Percentiles rank a stretch among this genome's conserved stretches.
These are phyloP conservation scores for Spodoptera litura DNA, from an alignment of 1,140 invertebrate genomes.

Conservation along the genomic window DNA sequence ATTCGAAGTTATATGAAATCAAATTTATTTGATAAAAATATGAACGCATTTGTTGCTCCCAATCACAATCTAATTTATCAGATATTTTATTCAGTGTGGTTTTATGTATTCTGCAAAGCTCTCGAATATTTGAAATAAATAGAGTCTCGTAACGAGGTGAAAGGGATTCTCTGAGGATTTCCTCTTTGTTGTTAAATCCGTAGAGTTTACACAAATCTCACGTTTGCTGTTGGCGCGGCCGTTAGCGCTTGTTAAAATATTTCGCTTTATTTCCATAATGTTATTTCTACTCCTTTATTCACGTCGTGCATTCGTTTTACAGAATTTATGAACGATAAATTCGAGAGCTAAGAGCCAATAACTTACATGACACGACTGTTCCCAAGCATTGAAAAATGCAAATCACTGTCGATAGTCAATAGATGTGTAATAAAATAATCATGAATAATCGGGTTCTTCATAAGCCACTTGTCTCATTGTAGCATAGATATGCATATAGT, in stretches of 20 bases:
- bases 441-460: slow-evolving; percentile 48
- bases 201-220: slow-evolving; percentile 60
- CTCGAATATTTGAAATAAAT: slow-evolving; percentile 50
- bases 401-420: slow-evolving; percentile 46
- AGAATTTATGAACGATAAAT: slow-evolving; percentile 20
- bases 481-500: slow-evolving; percentile 45
- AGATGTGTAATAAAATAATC: slow-evolving; percentile 53
- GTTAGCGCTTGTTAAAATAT: slow-evolving; percentile 42
- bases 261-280: slow-evolving; percentile 40
- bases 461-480: slow-evolving; percentile 47
- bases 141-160: slow-evolving; percentile 55
- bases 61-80: slow-evolving; percentile 33
- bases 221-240: slow-evolving; percentile 37
- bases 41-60: slow-evolving; percentile 11
- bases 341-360: slow-evolving; percentile 23
- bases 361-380: slow-evolving; percentile 31
- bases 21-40: slow-evolving; percentile 32
- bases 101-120: neutral
- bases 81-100: neutral
- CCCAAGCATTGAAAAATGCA: slow-evolving; percentile 38
- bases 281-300: slow-evolving; percentile 23
- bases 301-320: slow-evolving; percentile 29
- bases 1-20: slow-evolving; percentile 4
- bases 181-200: slow-evolving; percentile 51
- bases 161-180: slow-evolving; percentile 59